A percentile compares a stretch with the other conserved stretches of the same genome.
These are phyloP conservation scores for Nycticryphes semicollaris DNA, from an alignment of 2,113 vertebrate species.

Conservation along the genomic window DNA sequence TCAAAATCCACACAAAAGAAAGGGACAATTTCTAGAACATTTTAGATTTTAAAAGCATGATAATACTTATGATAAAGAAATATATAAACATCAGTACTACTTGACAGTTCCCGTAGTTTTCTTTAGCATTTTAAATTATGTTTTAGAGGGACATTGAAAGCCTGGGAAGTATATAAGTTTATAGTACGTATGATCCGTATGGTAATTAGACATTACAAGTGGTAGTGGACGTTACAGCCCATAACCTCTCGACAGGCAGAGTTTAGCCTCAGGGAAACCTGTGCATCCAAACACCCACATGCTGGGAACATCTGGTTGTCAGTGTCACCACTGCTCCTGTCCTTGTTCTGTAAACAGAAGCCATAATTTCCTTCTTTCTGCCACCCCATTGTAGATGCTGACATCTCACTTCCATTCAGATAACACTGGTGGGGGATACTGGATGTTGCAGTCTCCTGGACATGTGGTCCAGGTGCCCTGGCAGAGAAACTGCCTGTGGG, in stretches of 20 bases:
- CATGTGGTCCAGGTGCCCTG: not conserved
- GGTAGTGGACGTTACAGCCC: not conserved
- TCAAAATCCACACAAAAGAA: not conserved
- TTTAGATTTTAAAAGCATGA: not conserved
- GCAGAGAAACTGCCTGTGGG: not conserved
- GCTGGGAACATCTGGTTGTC: not conserved
- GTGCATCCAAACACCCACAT: not conserved
- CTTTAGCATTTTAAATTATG: not conserved
- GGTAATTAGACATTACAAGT: not conserved
- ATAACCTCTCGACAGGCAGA: not conserved
- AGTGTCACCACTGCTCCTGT: not conserved
- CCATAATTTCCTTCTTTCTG: not conserved
- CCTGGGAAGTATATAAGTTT: not conserved
- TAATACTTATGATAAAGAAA: not conserved
- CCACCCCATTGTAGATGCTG: not conserved
- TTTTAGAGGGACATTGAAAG: not conserved
- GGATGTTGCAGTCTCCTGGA: not conserved
- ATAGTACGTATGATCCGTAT: not conserved
- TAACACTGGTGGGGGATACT: fast-evolving
- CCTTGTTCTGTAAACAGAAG: not conserved
- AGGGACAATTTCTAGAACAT: not conserved
- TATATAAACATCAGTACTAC: not conserved
- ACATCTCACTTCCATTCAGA: not conserved
- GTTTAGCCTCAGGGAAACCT: not conserved
- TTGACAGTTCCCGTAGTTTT: not conserved